Percentiles rank a stretch among this genome's conserved stretches.
Conservation (phyloP, 2,113 vertebrate genomes). For the Phalacrocorax aristotelis region DNA sequence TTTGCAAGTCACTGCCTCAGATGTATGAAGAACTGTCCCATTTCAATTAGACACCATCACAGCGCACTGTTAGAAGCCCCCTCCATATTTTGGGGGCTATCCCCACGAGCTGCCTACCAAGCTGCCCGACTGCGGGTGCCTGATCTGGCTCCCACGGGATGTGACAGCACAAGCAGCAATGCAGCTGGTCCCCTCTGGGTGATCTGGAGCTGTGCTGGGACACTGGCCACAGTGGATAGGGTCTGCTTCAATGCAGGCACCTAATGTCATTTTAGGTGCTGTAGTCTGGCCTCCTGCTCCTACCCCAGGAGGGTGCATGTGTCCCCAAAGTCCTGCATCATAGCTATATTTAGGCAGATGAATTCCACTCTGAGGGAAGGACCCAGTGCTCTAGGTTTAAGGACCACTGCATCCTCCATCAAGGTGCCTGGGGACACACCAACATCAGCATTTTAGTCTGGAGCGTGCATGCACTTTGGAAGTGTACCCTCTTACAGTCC, state of each 20-base stretch:
- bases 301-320: not conserved
- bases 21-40: not conserved
- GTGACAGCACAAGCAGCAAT: not conserved
- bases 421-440: not conserved
- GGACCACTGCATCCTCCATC: not conserved
- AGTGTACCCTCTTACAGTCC: not conserved
- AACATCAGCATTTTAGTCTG: not conserved
- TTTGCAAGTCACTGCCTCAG: not conserved
- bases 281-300: not conserved
- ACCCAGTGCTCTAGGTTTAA: not conserved
- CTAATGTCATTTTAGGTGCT: not conserved
- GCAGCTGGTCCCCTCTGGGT: not conserved
- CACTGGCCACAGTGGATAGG: not conserved
- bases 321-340: rapidly evolving
- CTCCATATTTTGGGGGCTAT: not conserved
- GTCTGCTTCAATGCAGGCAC: not conserved
- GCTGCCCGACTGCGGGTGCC: not conserved
- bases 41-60: not conserved
- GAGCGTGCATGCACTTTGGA: not conserved
- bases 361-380: not conserved
- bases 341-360: not conserved
- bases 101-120: not conserved
- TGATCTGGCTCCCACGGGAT: not conserved
- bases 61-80: not conserved
- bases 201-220: not conserved